Base-by-base conservation (phyloP, 2,113 vertebrate species). In the Hystrix brachyura region DNA sequence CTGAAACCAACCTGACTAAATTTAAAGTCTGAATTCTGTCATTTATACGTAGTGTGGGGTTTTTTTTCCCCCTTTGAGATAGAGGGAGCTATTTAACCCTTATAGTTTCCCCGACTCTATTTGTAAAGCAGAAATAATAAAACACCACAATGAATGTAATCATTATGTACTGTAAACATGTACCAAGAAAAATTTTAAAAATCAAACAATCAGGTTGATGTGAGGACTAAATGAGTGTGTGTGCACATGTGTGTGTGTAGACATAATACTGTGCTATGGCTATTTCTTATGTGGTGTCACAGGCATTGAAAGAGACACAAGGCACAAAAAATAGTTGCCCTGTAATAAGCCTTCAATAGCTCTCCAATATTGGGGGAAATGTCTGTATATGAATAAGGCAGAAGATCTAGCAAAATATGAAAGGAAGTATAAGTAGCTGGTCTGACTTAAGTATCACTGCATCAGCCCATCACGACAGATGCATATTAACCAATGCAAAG, bases 81-180 rank as follows among this genome's bases (percentile, higher is more conserved):
- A 38, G 1, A 19, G 25, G 19, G 10, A 38, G n/a, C 59, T 48
- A 62, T 51, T 94, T 92, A 67, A 25, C 9, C n/a, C 79, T 23
- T 78, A 14, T n/a, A 46, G 21, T 55, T 62, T 86, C 84, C 55
- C 18, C 59, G 48, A 78, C 27, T 46, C 51, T 48, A 21, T 90
- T 46, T 82, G 13, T 90, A 92, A 95, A 82, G 23, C 5, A 81
- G 14, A 64, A 89, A 92, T 34, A 59, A 81, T 57, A 86, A 74
- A 72, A 78, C 5, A 95, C 43, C 43, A 76, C 3, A 2, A 48
- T 74, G 38, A 74, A 46, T 48, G 72, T 76, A 51, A 76, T 76
- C 48, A 29, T 48, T 27, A 29, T 48, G 46, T 48, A 76, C 5
- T 27, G 6, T 12, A 76, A 76, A 76, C 12, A 25, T 46, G 72